phyloP scores from a whole-genome alignment of 2,113 vertebrate genomes.

The Lycaon pictus region DNA sequence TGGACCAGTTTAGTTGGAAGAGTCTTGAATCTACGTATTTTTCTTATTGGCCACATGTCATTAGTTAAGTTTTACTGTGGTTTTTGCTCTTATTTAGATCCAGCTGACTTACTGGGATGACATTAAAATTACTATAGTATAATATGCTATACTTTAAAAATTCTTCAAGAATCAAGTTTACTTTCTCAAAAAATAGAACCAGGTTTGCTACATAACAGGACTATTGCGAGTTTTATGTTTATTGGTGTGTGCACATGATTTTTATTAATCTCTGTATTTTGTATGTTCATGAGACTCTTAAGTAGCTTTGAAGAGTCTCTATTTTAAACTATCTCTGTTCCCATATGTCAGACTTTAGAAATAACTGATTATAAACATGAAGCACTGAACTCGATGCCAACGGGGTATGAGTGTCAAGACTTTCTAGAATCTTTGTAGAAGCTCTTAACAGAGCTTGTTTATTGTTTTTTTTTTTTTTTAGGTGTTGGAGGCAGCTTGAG shows the following conservation, averaged over 20 bases:
- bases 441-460: background rate
- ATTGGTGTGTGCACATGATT: background rate
- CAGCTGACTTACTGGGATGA: background rate
- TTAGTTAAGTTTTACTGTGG: background rate
- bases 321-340: slow-evolving; percentile 27
- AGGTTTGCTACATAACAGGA: background rate
- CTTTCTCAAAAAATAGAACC: slow-evolving; percentile 7
- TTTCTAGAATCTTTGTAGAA: background rate
- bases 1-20: background rate
- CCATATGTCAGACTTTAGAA: background rate
- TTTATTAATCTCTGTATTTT: slow-evolving; percentile 28
- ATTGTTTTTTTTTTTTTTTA: slow-evolving; percentile 35
- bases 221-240: background rate
- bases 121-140: background rate
- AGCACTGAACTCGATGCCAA: background rate
- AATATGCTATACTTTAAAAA: background rate
- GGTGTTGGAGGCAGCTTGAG: background rate
- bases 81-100: slow-evolving; percentile 1
- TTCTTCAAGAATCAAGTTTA: background rate
- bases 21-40: background rate
- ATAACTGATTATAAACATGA: slow-evolving; percentile 30
- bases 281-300: background rate
- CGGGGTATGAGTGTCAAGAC: background rate
- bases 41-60: background rate
- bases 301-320: background rate